These are phyloP conservation scores for Frieseomelitta varia DNA, from an alignment of 1,140 invertebrate species.

Conservation along the genomic window DNA sequence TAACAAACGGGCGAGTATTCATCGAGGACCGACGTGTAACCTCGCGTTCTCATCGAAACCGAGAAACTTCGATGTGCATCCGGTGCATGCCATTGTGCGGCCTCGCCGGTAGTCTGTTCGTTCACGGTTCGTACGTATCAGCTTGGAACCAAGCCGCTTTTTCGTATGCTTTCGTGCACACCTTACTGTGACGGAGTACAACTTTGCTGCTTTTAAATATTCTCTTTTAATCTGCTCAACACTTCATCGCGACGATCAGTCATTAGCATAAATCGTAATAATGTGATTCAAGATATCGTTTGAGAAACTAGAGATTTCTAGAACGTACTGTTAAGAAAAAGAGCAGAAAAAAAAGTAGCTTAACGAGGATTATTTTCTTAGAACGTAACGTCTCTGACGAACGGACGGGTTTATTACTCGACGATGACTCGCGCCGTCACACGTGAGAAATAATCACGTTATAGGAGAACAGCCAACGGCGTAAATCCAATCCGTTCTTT, in stretches of 20 bases:
- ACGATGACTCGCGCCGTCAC: slow-evolving; percentile 14
- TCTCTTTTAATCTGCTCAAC: not conserved
- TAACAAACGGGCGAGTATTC: slow-evolving; percentile 12
- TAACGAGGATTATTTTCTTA: slow-evolving; percentile 12
- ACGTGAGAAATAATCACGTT: slow-evolving; percentile 32
- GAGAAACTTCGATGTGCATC: slow-evolving; percentile 42
- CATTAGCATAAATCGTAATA: not conserved
- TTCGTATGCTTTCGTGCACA: not conserved
- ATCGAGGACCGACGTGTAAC: slow-evolving; percentile 9
- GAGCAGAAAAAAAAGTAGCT: not conserved
- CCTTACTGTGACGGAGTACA: too few relatives aligned
- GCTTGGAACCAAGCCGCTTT: not conserved
- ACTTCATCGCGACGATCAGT: not conserved
- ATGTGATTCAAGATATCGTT: not conserved
- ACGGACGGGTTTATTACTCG: slow-evolving; percentile 6
- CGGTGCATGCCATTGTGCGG: slow-evolving; percentile 37
- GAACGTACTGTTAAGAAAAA: not conserved
- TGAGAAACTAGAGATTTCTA: not conserved
- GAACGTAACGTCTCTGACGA: not conserved
- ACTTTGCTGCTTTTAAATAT: not conserved
- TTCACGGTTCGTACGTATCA: slow-evolving; percentile 36
- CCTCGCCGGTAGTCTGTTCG: slow-evolving; percentile 3
- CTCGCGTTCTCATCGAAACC: slow-evolving; percentile 35
- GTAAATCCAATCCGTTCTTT: slow-evolving; percentile 7
- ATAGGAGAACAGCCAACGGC: not conserved